Conservation (phyloP, 2,113 vertebrate species). For the Cyanistes caeruleus region DNA sequence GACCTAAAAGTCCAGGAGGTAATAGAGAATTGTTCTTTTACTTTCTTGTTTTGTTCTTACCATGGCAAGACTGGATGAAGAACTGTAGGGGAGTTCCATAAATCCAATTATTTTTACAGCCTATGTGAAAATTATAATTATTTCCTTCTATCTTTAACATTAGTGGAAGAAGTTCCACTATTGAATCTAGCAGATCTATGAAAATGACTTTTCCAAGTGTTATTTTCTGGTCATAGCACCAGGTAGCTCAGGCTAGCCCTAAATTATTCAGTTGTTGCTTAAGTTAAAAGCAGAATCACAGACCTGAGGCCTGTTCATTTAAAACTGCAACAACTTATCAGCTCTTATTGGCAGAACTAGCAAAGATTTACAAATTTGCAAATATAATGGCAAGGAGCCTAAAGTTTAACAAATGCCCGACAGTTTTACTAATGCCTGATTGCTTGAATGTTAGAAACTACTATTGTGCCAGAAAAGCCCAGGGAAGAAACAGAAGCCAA, state of each 20-base stretch:
- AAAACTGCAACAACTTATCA: background rate
- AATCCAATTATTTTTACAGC: background rate
- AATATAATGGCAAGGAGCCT: background rate
- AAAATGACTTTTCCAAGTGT: background rate
- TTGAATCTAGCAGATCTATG: background rate
- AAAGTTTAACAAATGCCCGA: background rate
- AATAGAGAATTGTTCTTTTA: background rate
- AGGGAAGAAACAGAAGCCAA: conserved; percentile 2
- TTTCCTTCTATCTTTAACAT: background rate
- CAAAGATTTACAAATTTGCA: background rate
- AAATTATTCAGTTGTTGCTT: background rate
- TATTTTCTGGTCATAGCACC: background rate
- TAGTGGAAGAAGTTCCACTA: background rate
- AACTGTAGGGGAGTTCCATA: background rate
- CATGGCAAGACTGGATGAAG: background rate
- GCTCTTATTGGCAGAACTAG: background rate
- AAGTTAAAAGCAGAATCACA: background rate
- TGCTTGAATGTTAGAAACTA: background rate
- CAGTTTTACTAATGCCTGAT: background rate
- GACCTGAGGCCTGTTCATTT: background rate
- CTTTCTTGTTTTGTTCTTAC: background rate
- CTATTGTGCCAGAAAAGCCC: background rate
- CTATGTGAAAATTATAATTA: background rate
- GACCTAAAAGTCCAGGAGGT: background rate
- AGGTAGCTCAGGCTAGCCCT: background rate